Percentiles rank a stretch among this genome's conserved stretches.
Conservation (phyloP, 2,888 invertebrate genomes). For the Ectropis crepuscularia region DNA sequence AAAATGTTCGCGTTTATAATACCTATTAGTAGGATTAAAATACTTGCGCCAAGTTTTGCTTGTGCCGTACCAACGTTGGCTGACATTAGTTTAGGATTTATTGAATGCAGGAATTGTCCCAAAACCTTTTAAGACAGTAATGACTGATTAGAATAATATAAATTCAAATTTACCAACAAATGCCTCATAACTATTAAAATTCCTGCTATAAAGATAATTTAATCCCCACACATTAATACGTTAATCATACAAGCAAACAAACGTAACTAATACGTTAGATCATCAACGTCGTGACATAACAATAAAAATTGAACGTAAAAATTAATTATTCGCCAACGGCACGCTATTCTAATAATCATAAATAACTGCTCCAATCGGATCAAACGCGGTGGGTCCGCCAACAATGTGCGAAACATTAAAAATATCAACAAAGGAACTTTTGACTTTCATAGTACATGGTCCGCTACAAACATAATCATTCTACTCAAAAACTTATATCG, state of each 20-base stretch:
- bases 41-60: no score
- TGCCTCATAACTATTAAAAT: constrained; percentile 13
- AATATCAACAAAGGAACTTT: constrained; percentile 84
- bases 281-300: constrained; percentile 68
- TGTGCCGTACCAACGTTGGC: no score
- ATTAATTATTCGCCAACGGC: constrained; percentile 79
- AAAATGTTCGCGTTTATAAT: no score
- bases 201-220: constrained; percentile 22
- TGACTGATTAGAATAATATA: neutral
- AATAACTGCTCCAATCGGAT: constrained; percentile 81
- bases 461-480: constrained; percentile 50
- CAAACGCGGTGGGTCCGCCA: constrained; percentile 80
- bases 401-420: constrained; percentile 85
- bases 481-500: constrained; percentile 28
- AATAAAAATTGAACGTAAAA: constrained; percentile 79
- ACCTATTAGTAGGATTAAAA: no score
- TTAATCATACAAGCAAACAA: constrained; percentile 34
- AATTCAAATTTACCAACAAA: constrained; percentile 22
- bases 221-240: constrained; percentile 17
- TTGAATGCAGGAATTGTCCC: no score
- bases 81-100: no score
- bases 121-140: no score
- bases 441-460: constrained; percentile 81
- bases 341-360: constrained; percentile 83
- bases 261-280: constrained; percentile 54